Evolutionary conservation across 2,888 invertebrate genomes (phyloP).

Genomic region (Netelia inedita): DNA sequence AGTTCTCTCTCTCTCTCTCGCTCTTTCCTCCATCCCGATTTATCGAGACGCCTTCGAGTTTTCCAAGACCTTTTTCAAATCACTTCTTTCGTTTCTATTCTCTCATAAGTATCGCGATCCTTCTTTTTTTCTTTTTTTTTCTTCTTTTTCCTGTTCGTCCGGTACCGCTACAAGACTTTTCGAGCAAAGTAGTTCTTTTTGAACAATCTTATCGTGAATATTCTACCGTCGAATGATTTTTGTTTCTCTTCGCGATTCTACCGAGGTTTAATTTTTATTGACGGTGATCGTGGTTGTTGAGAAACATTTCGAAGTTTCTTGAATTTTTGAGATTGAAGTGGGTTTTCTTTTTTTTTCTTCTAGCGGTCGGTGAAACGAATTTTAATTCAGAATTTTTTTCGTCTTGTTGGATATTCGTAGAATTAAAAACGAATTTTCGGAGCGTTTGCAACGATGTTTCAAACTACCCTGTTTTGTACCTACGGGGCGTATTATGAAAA

Average conservation of each 20-base stretch:
- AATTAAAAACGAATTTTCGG: no score
- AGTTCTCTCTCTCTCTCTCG: slow-evolving; percentile 37
- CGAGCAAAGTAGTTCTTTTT: slow-evolving; percentile 21
- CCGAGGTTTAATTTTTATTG: background rate
- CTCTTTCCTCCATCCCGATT: slow-evolving; percentile 40
- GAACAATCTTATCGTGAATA: slow-evolving; percentile 25
- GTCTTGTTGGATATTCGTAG: no score
- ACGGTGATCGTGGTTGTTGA: no score
- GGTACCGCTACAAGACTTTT: slow-evolving; percentile 22
- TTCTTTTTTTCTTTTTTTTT: slow-evolving; percentile 23
- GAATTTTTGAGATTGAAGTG: no score
- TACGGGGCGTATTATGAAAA: no score
- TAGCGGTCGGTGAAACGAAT: no score
- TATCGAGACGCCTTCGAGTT: slow-evolving; percentile 62
- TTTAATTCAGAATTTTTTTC: no score
- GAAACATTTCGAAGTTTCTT: no score
- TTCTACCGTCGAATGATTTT: background rate
- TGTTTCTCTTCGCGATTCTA: background rate
- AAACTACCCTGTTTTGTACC: no score
- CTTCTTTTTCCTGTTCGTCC: slow-evolving; percentile 2
- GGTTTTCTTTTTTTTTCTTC: no score
- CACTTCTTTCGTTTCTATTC: slow-evolving; percentile 56
- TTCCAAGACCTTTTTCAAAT: slow-evolving; percentile 46
- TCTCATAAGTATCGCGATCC: slow-evolving; percentile 35
- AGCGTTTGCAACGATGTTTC: no score